Evolutionary conservation across 2,888 invertebrate genomes (phyloP).

Genomic region (Leptopilina syphax): DNA sequence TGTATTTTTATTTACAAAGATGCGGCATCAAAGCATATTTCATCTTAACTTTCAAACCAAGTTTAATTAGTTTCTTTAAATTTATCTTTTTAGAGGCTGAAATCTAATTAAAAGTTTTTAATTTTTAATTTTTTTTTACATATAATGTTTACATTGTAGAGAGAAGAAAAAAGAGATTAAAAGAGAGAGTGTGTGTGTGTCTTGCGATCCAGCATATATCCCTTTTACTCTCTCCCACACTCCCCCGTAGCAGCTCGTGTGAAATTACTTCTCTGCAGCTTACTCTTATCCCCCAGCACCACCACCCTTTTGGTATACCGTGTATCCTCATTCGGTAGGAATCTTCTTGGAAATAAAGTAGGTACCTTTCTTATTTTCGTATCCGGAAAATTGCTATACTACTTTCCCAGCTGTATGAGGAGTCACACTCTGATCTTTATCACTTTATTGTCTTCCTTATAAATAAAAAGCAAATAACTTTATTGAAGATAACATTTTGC

Average conservation of each 20-base stretch:
- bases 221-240: slow-evolving; percentile 56
- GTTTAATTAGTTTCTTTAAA: no score
- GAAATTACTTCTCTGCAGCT: slow-evolving; percentile 76
- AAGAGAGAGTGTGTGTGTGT: slow-evolving; percentile 50
- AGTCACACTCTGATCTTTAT: slow-evolving; percentile 37
- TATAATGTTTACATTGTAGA: no score
- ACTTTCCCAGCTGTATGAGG: slow-evolving; percentile 45
- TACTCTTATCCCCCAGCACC: slow-evolving; percentile 69
- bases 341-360: slow-evolving; percentile 74
- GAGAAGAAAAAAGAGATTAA: no score
- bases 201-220: slow-evolving; percentile 2
- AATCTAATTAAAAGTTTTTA: no score
- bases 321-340: slow-evolving; percentile 74
- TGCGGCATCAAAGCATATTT: no score
- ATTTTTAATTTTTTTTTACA: no score
- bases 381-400: slow-evolving; percentile 74
- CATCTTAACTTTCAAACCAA: no score
- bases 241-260: slow-evolving; percentile 70
- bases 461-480: slow-evolving; percentile 18
- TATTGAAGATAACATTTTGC: neutral
- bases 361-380: slow-evolving; percentile 74
- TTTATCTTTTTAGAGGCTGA: no score
- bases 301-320: slow-evolving; percentile 65
- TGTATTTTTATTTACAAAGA: no score
- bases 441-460: slow-evolving; percentile 26